Conservation (phyloP, 2,888 invertebrate species). For the Cetonia aurata region DNA sequence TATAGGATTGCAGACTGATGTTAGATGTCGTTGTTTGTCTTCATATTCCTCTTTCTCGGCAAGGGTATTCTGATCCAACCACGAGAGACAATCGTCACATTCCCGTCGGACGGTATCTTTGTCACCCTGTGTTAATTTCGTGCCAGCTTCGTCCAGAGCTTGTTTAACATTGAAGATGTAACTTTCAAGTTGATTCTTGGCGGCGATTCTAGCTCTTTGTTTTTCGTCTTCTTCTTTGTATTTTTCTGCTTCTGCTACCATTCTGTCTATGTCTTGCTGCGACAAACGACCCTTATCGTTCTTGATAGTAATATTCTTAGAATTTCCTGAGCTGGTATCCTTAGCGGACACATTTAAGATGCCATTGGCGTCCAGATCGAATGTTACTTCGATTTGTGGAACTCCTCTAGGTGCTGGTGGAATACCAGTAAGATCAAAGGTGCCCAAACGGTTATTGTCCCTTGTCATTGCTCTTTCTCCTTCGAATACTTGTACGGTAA, state of each 20-base stretch:
- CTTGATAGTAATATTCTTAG: slow-evolving; percentile 78
- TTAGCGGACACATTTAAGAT: slow-evolving; percentile 73
- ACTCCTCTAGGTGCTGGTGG: slow-evolving; percentile 78
- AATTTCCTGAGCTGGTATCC: slow-evolving; percentile 73
- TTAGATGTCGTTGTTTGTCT: slow-evolving; percentile 65
- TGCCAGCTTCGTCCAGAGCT: slow-evolving; percentile 74
- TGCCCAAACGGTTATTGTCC: slow-evolving; percentile 79
- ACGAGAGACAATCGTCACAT: slow-evolving; percentile 73
- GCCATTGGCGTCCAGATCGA: slow-evolving; percentile 65
- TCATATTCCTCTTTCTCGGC: slow-evolving; percentile 79
- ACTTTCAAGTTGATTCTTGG: slow-evolving; percentile 75
- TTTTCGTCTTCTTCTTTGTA: slow-evolving; percentile 80
- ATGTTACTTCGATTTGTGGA: slow-evolving; percentile 78
- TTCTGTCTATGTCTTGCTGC: slow-evolving; percentile 85
- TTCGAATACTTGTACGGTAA: slow-evolving; percentile 73
- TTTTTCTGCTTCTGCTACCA: slow-evolving; percentile 80
- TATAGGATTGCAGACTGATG: too few species aligned
- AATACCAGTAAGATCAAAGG: slow-evolving; percentile 76
- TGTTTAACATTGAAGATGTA: slow-evolving; percentile 71
- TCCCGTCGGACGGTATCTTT: slow-evolving; percentile 70
- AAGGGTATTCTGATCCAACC: slow-evolving; percentile 77
- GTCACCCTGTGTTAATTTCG: slow-evolving; percentile 74
- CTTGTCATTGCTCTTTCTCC: slow-evolving; percentile 85
- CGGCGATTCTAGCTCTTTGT: slow-evolving; percentile 75
- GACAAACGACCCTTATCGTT: slow-evolving; percentile 86